Evolutionary conservation across 1,140 invertebrate genomes (phyloP).

Genomic region (Orius insidiosus): DNA sequence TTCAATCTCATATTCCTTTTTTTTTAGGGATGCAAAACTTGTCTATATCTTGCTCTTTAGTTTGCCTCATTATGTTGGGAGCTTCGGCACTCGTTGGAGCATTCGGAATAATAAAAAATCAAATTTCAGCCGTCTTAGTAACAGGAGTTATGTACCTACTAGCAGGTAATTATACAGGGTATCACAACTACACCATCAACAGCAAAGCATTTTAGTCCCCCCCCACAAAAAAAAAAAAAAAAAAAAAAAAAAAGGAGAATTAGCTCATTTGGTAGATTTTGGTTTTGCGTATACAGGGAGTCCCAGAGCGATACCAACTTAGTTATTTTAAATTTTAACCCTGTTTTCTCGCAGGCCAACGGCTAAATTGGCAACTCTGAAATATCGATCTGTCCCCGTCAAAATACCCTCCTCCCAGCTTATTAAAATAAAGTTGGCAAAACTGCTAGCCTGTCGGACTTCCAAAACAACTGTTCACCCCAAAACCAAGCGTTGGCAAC

Average conservation of each 20-base stretch:
- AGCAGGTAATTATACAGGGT: constrained; percentile 41
- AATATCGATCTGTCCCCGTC: too few species aligned
- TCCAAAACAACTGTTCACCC: too few species aligned
- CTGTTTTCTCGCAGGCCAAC: too few species aligned
- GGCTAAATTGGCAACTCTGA: too few species aligned
- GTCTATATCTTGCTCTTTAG: constrained; percentile 77
- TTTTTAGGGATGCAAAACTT: constrained; percentile 78
- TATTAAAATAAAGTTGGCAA: too few species aligned
- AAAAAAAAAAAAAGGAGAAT: neutral
- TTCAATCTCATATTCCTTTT: constrained; percentile 6
- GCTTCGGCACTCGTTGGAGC: constrained; percentile 64
- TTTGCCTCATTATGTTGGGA: constrained; percentile 69
- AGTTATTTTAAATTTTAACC: too few species aligned
- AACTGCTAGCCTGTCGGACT: too few species aligned
- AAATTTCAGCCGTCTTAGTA: constrained; percentile 74
- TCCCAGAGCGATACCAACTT: too few species aligned
- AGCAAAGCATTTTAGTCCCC: neutral
- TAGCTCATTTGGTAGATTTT: neutral
- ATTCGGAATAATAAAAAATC: constrained; percentile 68
- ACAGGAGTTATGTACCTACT: constrained; percentile 83
- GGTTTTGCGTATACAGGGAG: neutral
- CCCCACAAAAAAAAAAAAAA: too few species aligned
- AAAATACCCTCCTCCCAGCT: too few species aligned
- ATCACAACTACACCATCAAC: neutral
- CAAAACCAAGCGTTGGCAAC: too few species aligned